Evolutionary conservation across 2,888 invertebrate genomes (phyloP), one percentile per base, ranked within the genome.

Genomic region (Alentia gelatinosa): DNA sequence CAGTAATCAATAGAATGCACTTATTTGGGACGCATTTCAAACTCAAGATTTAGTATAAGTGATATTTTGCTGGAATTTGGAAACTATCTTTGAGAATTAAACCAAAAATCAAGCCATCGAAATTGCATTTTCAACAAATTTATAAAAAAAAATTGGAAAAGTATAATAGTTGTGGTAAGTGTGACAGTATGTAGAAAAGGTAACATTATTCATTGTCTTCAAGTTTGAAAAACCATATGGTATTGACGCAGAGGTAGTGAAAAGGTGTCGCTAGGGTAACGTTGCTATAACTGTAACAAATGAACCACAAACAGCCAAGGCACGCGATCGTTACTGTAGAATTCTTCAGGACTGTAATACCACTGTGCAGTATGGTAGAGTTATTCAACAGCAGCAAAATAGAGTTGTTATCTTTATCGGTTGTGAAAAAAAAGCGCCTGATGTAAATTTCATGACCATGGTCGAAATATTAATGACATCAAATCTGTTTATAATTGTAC

Each of bases 391-490:
- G 26, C 23, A 68, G n/a, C 23, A n/a, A 15, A 4, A 3, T 30
- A 26, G 4, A 74, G 74, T 33, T 74, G 1, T 74, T 74, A 74
- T 30, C 47, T n/a, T 74, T 74, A 74, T 26, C 15, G 74, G 74
- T 74, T 74, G 74, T 74, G 33, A 74, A 12, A 9, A 47, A 19
- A 47, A 47, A 9, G 9, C 74, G 19, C 56, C n/a, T 74, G 33
- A 33, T 74, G 74, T 74, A 74, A 74, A 74, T 74, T 74, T 74
- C 30, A 30, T 74, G 74, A 26, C 74, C 15, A 74, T 74, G 74
- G 74, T 74, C 74, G 74, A 74, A 74, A 15, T 33, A 15, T 19
- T 33, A 74, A 15, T 33, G 26, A 26, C 74, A 33, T 26, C 74
- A 33, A 12, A 15, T 15, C 74, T 74, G 56, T 56, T 19, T 56